These are phyloP conservation scores for human (Homo sapiens) DNA, from an alignment of 2,113 vertebrate species.

Conservation along the genomic window GRCh38 chr15:67279001-67279500, in stretches of 20 bases:
- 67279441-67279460: conserved; percentile 70
- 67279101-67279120: conserved; percentile 17
- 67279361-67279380: conserved; percentile 29
- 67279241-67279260: conserved; percentile 27
- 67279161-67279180: not conserved
- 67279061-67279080: conserved; percentile 27
- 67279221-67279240: not conserved
- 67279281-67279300: conserved; percentile 15
- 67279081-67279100: conserved; percentile 29
- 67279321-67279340: conserved; percentile 47
- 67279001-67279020: not conserved
- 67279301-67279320: not conserved
- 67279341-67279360: not conserved
- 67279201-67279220: conserved; percentile 35
- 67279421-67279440: conserved; percentile 75
- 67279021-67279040: conserved; percentile 28
- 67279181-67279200: conserved; percentile 37
- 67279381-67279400: conserved; percentile 82
- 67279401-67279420: conserved; percentile 75
- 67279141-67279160: not conserved
- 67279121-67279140: not conserved
- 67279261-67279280: not conserved
- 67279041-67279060: conserved; percentile 36
- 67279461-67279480: conserved; percentile 23
- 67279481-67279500: conserved; percentile 21